Base-by-base conservation (phyloP, 2,797 vertebrate species). In the Poecilia velifera region DNA sequence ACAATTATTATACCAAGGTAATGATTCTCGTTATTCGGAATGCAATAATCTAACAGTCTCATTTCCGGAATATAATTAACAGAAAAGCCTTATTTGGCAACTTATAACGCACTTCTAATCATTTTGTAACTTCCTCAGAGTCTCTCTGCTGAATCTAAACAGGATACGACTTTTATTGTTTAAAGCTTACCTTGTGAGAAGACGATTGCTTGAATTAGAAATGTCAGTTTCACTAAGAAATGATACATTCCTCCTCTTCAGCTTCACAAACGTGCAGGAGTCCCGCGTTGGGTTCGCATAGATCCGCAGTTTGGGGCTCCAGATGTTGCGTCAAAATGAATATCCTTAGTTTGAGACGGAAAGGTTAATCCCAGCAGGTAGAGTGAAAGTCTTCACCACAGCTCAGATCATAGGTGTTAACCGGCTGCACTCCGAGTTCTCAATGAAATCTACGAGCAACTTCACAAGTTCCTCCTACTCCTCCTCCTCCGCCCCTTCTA, bases 241-340 rank as follows among this genome's bases (percentile, higher is more conserved):
- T 94, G 95, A 96, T 94, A 93, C 96, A 96, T 96, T 95, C 96
- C 96, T 96, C 94, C 94, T 95, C 89, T 94, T 96, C 95, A 92
- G 78, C 93, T 95, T 95, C 90, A 96, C 92, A 94, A 80, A 92
- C 84, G 89, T 76, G 84, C 83, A 88, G 83, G 91, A 96, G 79
- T 94, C 92, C 93, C 93, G 74, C 93, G 85, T 89, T 85, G 90
- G 92, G 91, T 92, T 93, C 49, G 94, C 96, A 96, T 96, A 96
- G 95, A 96, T 95, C 93, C 95, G 74, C 88, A 74, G 79, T 81
- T 64, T 14, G 82, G 43, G 80, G 80, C 85, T 91, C 90, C 91
- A 92, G 85, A 71, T 79, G 91, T 72, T 55, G 76, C 4, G 72
- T 82, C 57, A 46, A 87, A 93, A 92, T 84, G 93, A 90, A 91